These are phyloP conservation scores for Catharus bicknelli DNA, from an alignment of 2,113 vertebrate species.

Conservation along the genomic window DNA sequence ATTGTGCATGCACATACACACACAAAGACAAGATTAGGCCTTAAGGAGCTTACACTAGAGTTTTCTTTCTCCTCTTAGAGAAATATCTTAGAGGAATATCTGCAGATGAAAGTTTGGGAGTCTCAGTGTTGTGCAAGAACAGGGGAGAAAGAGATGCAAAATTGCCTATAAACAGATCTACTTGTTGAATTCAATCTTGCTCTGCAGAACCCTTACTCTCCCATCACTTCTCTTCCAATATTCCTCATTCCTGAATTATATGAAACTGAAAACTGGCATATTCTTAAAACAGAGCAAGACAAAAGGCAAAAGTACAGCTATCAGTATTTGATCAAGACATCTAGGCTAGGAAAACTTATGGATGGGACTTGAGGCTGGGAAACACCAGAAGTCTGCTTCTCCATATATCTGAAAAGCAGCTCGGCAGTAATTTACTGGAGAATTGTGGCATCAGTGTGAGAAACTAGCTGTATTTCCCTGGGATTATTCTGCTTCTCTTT, in stretches of 20 bases:
- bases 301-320: neutral
- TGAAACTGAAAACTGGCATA: neutral
- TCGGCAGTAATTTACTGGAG: neutral
- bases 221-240: neutral
- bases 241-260: neutral
- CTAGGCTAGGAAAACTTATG: neutral
- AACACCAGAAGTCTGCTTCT: neutral
- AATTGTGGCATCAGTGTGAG: neutral
- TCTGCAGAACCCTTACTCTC: neutral
- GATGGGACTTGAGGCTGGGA: neutral
- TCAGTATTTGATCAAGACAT: neutral
- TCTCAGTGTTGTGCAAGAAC: neutral
- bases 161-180: neutral
- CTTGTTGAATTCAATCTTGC: neutral
- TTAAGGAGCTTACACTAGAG: conserved; percentile 59
- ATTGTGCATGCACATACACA: neutral
- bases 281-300: neutral
- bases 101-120: conserved; percentile 30
- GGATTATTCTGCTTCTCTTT: neutral
- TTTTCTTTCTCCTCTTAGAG: conserved; percentile 22
- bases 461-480: neutral
- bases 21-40: conserved; percentile 35
- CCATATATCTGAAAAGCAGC: neutral
- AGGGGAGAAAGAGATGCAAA: neutral
- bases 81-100: neutral